These are phyloP conservation scores for Limnephilus marmoratus DNA, from an alignment of 2,888 invertebrate genomes.

Conservation along the genomic window DNA sequence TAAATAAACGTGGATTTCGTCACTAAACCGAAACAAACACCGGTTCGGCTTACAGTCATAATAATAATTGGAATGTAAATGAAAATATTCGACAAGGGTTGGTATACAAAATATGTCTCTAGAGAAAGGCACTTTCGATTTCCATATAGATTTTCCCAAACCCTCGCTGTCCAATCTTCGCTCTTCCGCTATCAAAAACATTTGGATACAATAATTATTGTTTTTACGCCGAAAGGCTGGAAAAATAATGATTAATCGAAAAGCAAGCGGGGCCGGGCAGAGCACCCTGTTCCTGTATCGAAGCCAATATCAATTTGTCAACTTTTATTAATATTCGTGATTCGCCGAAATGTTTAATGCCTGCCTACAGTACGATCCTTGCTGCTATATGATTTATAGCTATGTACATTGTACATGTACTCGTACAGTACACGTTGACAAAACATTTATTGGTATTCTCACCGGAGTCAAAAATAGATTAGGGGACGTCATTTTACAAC, in stretches of 20 bases:
- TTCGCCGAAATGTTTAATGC: slow-evolving; percentile 25
- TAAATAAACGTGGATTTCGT: not conserved
- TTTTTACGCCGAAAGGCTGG: slow-evolving; percentile 23
- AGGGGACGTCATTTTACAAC: not conserved
- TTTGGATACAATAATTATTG: slow-evolving; percentile 36
- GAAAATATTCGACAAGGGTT: not conserved
- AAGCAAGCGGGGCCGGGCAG: slow-evolving; percentile 8
- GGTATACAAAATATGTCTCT: not conserved
- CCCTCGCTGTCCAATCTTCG: not conserved
- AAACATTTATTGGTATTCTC: not conserved
- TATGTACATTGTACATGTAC: not conserved
- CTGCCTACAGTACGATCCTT: not conserved
- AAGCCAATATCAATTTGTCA: slow-evolving; percentile 56
- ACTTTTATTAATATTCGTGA: slow-evolving; percentile 55
- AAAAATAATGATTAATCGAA: slow-evolving; percentile 52
- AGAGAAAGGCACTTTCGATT: not conserved
- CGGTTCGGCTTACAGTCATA: not conserved
- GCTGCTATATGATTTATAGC: not conserved
- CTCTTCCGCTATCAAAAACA: not conserved
- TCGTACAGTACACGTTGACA: not conserved
- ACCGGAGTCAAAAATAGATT: not conserved
- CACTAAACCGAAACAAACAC: not conserved
- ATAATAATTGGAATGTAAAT: not conserved
- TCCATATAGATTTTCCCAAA: not conserved
- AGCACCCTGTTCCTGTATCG: slow-evolving; percentile 23